Percentiles rank a stretch among this genome's conserved stretches.
Conservation (phyloP, 2,113 vertebrate species). For the Struthio camelus region DNA sequence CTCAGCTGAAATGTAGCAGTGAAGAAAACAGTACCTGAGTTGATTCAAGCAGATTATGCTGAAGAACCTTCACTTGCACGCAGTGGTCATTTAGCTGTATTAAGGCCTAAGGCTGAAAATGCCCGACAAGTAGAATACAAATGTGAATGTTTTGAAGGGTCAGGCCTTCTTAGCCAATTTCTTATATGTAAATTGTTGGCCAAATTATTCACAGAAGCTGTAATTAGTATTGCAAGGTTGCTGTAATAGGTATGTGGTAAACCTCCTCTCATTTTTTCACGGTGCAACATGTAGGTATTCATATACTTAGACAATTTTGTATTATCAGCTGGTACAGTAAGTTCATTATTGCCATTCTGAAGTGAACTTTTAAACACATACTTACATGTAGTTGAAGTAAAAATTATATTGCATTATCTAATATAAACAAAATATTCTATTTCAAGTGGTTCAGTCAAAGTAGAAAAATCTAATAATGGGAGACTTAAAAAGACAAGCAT, state of each 20-base stretch:
- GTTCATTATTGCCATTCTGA: constrained; percentile 23
- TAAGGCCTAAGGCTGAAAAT: background rate
- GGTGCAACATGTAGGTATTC: background rate
- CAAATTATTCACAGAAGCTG: background rate
- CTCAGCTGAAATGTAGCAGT: background rate
- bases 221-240: background rate
- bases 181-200: background rate
- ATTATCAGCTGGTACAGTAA: background rate
- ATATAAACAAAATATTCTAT: constrained; percentile 16
- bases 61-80: background rate
- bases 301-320: background rate
- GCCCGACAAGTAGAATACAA: background rate
- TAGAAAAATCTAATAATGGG: background rate
- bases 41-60: background rate
- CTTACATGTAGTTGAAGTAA: constrained; percentile 26
- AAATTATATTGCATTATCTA: constrained; percentile 6
- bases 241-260: background rate
- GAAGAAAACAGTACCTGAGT: background rate
- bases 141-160: background rate
- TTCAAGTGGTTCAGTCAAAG: background rate
- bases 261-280: background rate
- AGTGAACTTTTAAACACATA: constrained; percentile 11
- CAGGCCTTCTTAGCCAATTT: background rate
- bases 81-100: background rate
- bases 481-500: constrained; percentile 30